These are phyloP conservation scores for Heliconius sara DNA, from an alignment of 2,888 invertebrate species.

Conservation along the genomic window DNA sequence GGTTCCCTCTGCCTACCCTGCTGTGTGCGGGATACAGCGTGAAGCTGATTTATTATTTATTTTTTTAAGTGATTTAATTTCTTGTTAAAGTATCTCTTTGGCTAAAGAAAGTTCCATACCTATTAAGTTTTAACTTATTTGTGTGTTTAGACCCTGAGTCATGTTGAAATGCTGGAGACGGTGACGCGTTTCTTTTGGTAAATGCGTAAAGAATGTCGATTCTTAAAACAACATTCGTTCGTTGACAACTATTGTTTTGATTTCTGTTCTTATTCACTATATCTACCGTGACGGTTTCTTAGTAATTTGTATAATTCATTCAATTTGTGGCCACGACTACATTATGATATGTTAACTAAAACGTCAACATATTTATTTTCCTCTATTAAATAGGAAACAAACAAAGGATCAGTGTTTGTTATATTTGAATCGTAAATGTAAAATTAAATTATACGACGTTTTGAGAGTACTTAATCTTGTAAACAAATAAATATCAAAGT, in stretches of 20 bases:
- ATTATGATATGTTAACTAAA: conserved; percentile 2
- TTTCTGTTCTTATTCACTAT: conserved; percentile 2
- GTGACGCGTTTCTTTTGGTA: conserved; percentile 24
- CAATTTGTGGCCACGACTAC: conserved; percentile 7
- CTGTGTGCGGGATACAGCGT: too few species aligned
- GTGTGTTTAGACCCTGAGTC: conserved; percentile 21
- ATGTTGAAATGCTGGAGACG: conserved; percentile 20
- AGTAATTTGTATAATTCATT: conserved; percentile 13
- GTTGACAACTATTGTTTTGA: conserved; percentile 10
- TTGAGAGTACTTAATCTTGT: conserved; percentile 16
- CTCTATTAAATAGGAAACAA: conserved; percentile 7
- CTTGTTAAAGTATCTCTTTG: background rate
- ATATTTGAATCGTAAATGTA: conserved; percentile 16
- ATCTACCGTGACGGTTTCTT: conserved; percentile 12
- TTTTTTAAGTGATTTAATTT: background rate
- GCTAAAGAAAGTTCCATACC: background rate
- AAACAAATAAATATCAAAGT: conserved; percentile 22
- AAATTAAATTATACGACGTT: conserved; percentile 17
- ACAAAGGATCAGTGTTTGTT: conserved; percentile 5
- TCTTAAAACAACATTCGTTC: conserved; percentile 2
- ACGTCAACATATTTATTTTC: conserved; percentile 14
- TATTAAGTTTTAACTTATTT: conserved; percentile 22
- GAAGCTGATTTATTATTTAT: too few species aligned
- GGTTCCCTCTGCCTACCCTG: too few species aligned
- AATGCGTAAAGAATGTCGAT: conserved; percentile 28